Evolutionary conservation across 2,797 vertebrate genomes (phyloP), one percentile per base, ranked within the genome.

Genomic region (Saxicola maurus): DNA sequence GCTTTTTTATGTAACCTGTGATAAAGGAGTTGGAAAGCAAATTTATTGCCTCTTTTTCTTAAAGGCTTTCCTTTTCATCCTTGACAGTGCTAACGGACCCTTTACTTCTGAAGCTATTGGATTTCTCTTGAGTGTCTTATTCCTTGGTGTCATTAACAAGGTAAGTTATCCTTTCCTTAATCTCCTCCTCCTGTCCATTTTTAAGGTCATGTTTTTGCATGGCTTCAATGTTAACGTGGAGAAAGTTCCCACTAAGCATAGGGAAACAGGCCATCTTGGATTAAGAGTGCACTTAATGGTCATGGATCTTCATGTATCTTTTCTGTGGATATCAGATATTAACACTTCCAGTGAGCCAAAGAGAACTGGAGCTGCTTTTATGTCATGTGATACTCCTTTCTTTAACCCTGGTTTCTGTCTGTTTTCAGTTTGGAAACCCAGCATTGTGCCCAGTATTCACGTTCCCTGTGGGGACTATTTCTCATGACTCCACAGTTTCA

Each of bases 41-140:
- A 94, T 94, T 91, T 92, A 92, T 79, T 87, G 73, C 73, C 69
- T 88, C 82, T 87, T 88, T 90, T 89, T 90, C 62, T 93, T 92
- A 92, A 91, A 94, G 35, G 51, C 49, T 69, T 86, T 88, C 78
- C 61, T 90, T 89, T 91, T 91, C 69, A 86, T 79, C 71, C 85
- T 72, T 82, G 61, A 84, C 53, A 86, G 56, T 48, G 56, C 56
- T 71, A 92, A 89, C 1, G 0, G 66, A 45, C 90, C 52, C 77
- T 94, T 87, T 88, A 79, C 49, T 1, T 5, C 76, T 76, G 78
- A 86, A 79, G 60, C 55, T 88, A 91, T 85, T 81, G 45, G 74
- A 56, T 94, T 96, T 92, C 92, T 94, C 49, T 46, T 23, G 40
- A 86, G 87, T 69, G 52, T 92, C 78, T 87, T 83, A 83, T 77